A percentile compares a stretch with the other conserved stretches of the same genome.
These are phyloP conservation scores for Xylota segnis DNA, from an alignment of 2,888 invertebrate species.

Conservation along the genomic window DNA sequence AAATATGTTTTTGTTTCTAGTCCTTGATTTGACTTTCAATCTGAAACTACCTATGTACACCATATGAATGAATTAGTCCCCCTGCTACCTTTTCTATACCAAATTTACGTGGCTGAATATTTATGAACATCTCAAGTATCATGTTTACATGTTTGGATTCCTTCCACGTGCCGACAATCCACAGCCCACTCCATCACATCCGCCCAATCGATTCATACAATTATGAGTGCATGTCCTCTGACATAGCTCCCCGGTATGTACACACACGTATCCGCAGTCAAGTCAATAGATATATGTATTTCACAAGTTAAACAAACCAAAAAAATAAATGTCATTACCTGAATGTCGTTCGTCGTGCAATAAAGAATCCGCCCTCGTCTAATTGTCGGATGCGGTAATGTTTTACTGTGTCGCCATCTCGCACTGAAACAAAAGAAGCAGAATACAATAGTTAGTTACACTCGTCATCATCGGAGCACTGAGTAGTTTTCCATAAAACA, in stretches of 20 bases:
- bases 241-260: neutral
- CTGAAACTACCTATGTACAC: no score
- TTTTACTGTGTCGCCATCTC: constrained; percentile 99
- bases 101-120: no score
- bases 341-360: constrained; percentile 98
- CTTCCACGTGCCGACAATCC: neutral
- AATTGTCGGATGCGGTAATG: constrained; percentile 99
- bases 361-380: constrained; percentile 99
- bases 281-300: constrained; percentile 25
- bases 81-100: no score
- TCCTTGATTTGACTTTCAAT: no score
- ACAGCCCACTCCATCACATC: neutral
- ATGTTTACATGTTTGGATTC: neutral
- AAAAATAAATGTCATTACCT: constrained; percentile 80
- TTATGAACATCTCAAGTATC: no score
- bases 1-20: no score
- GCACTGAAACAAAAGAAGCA: constrained; percentile 87
- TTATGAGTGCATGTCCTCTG: neutral
- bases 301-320: constrained; percentile 3
- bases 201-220: neutral
- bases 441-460: neutral
- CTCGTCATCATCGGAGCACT: no score
- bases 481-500: constrained; percentile 35
- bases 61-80: no score
- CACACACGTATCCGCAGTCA: constrained; percentile 23